These are phyloP conservation scores for Sphenopsis melanotis DNA, from an alignment of 2,797 vertebrate genomes.

Conservation along the genomic window DNA sequence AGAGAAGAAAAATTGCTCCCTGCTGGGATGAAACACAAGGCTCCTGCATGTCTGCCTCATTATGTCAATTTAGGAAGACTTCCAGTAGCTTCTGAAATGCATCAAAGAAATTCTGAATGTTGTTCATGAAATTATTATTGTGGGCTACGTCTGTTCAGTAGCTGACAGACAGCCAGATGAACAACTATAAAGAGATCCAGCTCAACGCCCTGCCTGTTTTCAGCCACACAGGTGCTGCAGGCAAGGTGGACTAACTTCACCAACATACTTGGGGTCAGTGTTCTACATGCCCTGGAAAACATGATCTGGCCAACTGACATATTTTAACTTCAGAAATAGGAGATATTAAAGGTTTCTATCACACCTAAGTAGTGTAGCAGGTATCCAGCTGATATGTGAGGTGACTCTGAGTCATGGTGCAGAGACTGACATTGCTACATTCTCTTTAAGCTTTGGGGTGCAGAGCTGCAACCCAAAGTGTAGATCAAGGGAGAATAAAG, in stretches of 20 bases:
- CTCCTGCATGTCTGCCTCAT: neutral
- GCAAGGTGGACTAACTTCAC: neutral
- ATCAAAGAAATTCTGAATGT: neutral
- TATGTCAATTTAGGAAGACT: constrained; percentile 18
- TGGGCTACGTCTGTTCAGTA: neutral
- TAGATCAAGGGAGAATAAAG: neutral
- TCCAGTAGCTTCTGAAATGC: neutral
- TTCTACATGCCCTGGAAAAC: neutral
- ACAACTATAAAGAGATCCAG: neutral
- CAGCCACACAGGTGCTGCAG: neutral
- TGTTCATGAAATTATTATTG: neutral
- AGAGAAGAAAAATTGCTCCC: neutral
- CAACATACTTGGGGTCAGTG: neutral
- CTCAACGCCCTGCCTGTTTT: neutral
- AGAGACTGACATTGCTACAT: neutral
- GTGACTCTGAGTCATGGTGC: neutral
- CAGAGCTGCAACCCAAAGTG: neutral
- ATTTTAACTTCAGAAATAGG: neutral
- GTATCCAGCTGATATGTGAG: neutral
- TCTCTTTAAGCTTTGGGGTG: neutral
- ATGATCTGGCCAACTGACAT: neutral
- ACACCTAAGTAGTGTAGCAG: neutral
- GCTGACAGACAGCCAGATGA: neutral
- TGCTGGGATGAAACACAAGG: neutral
- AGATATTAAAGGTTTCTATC: neutral